Base-by-base conservation (phyloP, 37 sponge, comb jelly and placozoan species). In the Halisarca cf. caerulea region DNA sequence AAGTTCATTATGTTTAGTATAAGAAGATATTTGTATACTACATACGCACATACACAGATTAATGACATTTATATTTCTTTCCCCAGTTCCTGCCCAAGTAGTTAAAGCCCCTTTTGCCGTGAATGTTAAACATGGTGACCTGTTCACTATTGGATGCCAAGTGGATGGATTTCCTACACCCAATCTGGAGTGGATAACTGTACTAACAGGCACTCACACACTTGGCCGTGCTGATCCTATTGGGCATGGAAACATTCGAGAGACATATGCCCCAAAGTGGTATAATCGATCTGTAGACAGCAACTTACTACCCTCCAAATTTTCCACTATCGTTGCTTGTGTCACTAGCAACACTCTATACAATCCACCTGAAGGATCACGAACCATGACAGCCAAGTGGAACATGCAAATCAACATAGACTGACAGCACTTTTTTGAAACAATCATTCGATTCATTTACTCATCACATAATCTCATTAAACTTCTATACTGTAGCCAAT, bases 141-240 rank as follows among this genome's bases (percentile, higher is more conserved):
- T 24, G 25, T 44, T 74, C 6, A 43, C 36, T n/a, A 15, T 74
- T 9, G 42, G 24, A 37, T 74, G 77, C 42, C 24, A 43, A n/a
- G 77, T 74, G 23, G 77, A 74, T 24, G 77, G 77, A n/a, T 36
- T 44, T 21, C 77, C 77, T n/a, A 74, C 17, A 21, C 77, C 77
- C 25, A 2, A 8, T 3, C n/a, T 74, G 15, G 5, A 3, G 25
- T 74, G 77, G 77, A 47, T 11, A 47, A 47, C 51, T 47, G 51
- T 11, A 11, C 6, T 47, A 47, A 28, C 30, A 30, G 25, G 77
- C 20, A 44, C 8, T 9, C 23, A n/a, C 6, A 38, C 44, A 39
- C 42, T 2, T 41, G 36, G 42, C 7, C 64, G 18, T 62, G 25
- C 6, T 36, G 20, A 34, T 38, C 32, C 42, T 1, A 11, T 14